Evolutionary conservation across 1,140 invertebrate genomes (phyloP).

Genomic region (Sipha flava): DNA sequence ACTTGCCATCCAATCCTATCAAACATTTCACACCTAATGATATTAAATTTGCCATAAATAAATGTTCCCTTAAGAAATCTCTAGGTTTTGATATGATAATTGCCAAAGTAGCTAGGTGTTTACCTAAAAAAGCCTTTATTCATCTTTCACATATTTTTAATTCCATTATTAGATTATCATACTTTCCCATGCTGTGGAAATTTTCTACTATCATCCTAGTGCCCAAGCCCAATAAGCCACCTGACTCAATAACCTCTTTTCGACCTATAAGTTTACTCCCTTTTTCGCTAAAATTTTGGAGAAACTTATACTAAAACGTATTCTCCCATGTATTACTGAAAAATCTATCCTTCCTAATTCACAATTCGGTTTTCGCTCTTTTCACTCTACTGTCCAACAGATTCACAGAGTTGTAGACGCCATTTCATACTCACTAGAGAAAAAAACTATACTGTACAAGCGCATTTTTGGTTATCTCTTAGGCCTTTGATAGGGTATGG

Average conservation of each 20-base stretch:
- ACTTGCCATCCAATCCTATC: background rate
- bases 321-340: no score
- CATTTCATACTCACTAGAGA: no score
- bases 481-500: no score
- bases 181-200: slow-evolving; percentile 40
- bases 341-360: no score
- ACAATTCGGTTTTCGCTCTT: no score
- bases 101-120: background rate
- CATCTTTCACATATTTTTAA: slow-evolving; percentile 19
- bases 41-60: background rate
- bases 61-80: background rate
- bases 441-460: no score
- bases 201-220: slow-evolving; percentile 39
- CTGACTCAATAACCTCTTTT: background rate
- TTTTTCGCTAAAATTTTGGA: no score
- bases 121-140: slow-evolving; percentile 24
- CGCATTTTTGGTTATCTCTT: no score
- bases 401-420: no score
- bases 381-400: no score
- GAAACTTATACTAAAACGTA: no score
- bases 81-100: slow-evolving; percentile 28
- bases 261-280: no score
- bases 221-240: background rate
- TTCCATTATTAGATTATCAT: background rate
- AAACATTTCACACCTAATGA: slow-evolving; percentile 1